These are phyloP conservation scores for Salvelinus namaycush DNA, from an alignment of 2,113 vertebrate species.

Conservation along the genomic window DNA sequence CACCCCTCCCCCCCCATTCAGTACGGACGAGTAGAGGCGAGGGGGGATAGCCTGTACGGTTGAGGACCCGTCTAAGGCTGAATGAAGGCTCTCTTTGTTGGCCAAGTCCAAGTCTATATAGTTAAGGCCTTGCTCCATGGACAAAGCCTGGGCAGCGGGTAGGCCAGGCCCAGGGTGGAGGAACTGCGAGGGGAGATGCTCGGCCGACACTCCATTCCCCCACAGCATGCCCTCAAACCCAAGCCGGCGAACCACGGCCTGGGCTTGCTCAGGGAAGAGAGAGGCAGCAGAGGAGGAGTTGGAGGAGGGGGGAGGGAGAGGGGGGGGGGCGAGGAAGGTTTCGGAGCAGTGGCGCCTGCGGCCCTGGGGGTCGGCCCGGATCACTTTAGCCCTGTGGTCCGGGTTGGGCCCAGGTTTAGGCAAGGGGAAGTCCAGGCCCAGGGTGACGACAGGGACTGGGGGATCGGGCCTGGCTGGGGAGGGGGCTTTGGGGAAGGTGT, in stretches of 20 bases:
- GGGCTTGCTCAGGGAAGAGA: slow-evolving; percentile 73
- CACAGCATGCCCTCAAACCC: slow-evolving; percentile 71
- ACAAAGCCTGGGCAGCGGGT: slow-evolving; percentile 55
- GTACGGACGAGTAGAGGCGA: slow-evolving; percentile 65
- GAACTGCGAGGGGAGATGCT: slow-evolving; percentile 47
- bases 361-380: slow-evolving; percentile 66
- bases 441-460: slow-evolving; percentile 47
- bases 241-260: slow-evolving; percentile 64
- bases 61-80: slow-evolving; percentile 60
- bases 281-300: slow-evolving; percentile 59
- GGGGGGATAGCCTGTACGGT: slow-evolving; percentile 57
- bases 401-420: slow-evolving; percentile 68
- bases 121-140: slow-evolving; percentile 78
- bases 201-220: slow-evolving; percentile 60
- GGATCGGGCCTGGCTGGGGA: slow-evolving; percentile 66
- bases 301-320: slow-evolving; percentile 58
- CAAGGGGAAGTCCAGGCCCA: slow-evolving; percentile 72
- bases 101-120: slow-evolving; percentile 83
- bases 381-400: slow-evolving; percentile 74
- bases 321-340: slow-evolving; percentile 69
- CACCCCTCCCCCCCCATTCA: slow-evolving; percentile 51
- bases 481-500: slow-evolving; percentile 59
- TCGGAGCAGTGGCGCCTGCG: slow-evolving; percentile 77
- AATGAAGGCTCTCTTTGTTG: slow-evolving; percentile 70
- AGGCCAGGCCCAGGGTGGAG: slow-evolving; percentile 47